These are phyloP conservation scores for Ovis canadensis DNA, from an alignment of 2,113 vertebrate genomes.

Conservation along the genomic window DNA sequence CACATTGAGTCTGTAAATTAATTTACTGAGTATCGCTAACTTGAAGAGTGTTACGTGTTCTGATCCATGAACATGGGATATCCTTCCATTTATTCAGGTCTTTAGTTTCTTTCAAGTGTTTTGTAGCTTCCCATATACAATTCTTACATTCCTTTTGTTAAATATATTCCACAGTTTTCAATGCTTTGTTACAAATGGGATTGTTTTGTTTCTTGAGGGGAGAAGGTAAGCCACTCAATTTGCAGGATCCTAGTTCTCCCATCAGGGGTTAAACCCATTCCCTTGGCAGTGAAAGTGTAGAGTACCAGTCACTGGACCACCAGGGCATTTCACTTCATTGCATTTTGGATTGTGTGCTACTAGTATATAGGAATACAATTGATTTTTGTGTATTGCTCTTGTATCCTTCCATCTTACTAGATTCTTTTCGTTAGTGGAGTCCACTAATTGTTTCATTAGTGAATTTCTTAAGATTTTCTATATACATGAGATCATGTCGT, in stretches of 20 bases:
- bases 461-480: background rate
- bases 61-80: background rate
- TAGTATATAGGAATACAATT: background rate
- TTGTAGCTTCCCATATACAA: background rate
- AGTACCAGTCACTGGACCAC: no score
- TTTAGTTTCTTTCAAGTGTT: constrained; percentile 15
- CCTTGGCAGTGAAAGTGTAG: no score
- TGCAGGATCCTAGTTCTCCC: background rate
- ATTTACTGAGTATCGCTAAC: background rate
- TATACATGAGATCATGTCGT: background rate
- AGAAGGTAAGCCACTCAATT: background rate
- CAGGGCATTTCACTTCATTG: no score
- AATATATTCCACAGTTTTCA: background rate
- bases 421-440: background rate
- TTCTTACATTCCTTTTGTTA: background rate
- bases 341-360: no score
- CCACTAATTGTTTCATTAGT: background rate
- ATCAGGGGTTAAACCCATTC: background rate
- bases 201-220: background rate
- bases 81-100: background rate
- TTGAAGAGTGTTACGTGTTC: background rate
- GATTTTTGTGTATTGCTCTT: background rate
- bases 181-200: background rate
- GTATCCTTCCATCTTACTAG: background rate
- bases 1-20: background rate